Evolutionary conservation across 2,888 invertebrate genomes (phyloP), one percentile per base, ranked within the genome.

Genomic region (Pheosia tremula): DNA sequence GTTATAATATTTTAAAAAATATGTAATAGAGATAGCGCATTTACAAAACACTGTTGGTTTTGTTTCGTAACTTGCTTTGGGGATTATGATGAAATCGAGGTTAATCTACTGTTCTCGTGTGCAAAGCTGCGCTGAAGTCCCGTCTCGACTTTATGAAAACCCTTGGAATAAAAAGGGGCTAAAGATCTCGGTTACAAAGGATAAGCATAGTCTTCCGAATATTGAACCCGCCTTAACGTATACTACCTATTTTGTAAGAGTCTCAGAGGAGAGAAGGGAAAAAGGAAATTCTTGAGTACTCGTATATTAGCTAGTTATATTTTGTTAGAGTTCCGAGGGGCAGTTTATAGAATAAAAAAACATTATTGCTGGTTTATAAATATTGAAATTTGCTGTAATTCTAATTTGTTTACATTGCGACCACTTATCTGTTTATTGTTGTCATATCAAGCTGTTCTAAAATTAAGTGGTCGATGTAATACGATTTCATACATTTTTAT

Each of bases 31-130:
- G 24, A 10, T 43, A 43, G 7, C 9, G 9, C 10, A 43, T 9
- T 43, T 43, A 43, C 7, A 43, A n/a, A 49, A 57, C 59, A 61
- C 43, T 56, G 52, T 60, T 63, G 60, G 59, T 68, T 71, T 71
- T 67, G 72, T 74, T 74, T 67, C 56, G 58, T 58, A 66, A 71
- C 61, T 60, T 62, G 63, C 60, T 62, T 56, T 53, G 59, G 59
- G 68, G 63, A 74, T 67, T 64, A 68, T 73, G 62, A 62, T 55
- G 62, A 64, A 72, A 75, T 76, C 64, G 72, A 77, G 75, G 77
- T 72, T 75, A 75, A 75, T 77, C 77, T 75, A 56, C 68, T 57
- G 66, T 64, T 75, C 68, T 74, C 75, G 75, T 75, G 77, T 66
- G 75, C 72, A 67, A 74, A 55, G 62, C 60, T 65, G 56, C 58